phyloP scores from a whole-genome alignment of 2,888 invertebrate species.

The Quadroppia sp. region DNA sequence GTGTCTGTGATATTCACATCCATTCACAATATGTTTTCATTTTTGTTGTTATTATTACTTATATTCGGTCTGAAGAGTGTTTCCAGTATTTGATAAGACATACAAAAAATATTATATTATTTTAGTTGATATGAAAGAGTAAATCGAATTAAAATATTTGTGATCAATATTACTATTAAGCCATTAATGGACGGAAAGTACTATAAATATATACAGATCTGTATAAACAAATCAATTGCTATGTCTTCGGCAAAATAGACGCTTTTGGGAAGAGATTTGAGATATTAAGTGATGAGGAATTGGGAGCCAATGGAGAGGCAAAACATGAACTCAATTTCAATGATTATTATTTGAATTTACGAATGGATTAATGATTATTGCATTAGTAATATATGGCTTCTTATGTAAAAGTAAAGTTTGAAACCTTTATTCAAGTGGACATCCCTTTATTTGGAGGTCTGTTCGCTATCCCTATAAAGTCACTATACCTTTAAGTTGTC shows the following conservation, averaged over 20 bases:
- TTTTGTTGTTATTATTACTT: no score
- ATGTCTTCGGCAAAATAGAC: background rate
- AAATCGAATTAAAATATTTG: constrained; percentile 8
- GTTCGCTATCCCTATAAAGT: no score
- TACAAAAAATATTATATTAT: background rate
- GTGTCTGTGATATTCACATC: no score
- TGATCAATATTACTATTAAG: background rate
- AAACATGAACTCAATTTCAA: background rate
- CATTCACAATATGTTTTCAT: no score
- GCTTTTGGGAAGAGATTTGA: background rate
- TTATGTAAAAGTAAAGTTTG: no score
- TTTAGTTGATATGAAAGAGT: background rate
- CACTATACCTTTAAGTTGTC: no score
- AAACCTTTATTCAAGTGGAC: no score
- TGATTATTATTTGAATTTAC: constrained; percentile 7
- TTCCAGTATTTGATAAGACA: background rate
- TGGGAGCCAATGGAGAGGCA: background rate
- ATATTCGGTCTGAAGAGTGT: background rate
- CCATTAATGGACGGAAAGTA: constrained; percentile 1
- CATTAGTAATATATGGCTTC: constrained; percentile 14
- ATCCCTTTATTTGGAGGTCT: no score
- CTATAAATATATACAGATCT: background rate
- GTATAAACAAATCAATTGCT: no score
- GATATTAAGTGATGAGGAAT: constrained; percentile 9
- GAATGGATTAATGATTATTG: constrained; percentile 29